Percentiles rank a stretch among this genome's conserved stretches.
These are phyloP conservation scores for Temnothorax rugatulus DNA, from an alignment of 2,888 invertebrate species.

Conservation along the genomic window DNA sequence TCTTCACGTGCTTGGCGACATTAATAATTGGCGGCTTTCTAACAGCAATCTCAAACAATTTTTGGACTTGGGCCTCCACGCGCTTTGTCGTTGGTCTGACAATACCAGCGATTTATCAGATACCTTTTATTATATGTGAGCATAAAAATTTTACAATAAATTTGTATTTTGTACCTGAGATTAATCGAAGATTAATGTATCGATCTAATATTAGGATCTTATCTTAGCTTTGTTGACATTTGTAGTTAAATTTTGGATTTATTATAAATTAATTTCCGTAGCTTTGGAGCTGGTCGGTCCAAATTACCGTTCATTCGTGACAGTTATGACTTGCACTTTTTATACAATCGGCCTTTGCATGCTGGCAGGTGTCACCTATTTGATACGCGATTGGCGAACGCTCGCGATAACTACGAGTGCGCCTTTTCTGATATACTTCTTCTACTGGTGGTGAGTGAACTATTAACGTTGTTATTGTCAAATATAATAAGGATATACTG, in stretches of 20 bases:
- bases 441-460: constrained; percentile 91
- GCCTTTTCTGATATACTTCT: constrained; percentile 94
- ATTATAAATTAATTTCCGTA: constrained; percentile 85
- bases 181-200: not conserved
- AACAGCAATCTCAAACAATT: constrained; percentile 92
- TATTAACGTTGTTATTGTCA: not conserved
- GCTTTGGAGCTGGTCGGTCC: constrained; percentile 97
- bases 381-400: constrained; percentile 94
- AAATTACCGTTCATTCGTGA: constrained; percentile 96
- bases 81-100: constrained; percentile 95
- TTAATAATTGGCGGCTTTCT: constrained; percentile 93
- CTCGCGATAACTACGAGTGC: constrained; percentile 93
- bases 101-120: constrained; percentile 97
- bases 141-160: constrained; percentile 15
- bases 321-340: constrained; percentile 96
- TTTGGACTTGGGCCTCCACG: constrained; percentile 94
- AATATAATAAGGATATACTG: not conserved
- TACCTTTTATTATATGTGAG: constrained; percentile 97
- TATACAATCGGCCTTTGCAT: constrained; percentile 95
- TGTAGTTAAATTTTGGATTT: constrained; percentile 21
- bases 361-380: constrained; percentile 94
- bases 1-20: constrained; percentile 94
- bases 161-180: not conserved
- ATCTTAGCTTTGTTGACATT: not conserved
- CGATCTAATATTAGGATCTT: not conserved